Conservation (phyloP, 2,888 invertebrate genomes). For the Andrena minutula region DNA sequence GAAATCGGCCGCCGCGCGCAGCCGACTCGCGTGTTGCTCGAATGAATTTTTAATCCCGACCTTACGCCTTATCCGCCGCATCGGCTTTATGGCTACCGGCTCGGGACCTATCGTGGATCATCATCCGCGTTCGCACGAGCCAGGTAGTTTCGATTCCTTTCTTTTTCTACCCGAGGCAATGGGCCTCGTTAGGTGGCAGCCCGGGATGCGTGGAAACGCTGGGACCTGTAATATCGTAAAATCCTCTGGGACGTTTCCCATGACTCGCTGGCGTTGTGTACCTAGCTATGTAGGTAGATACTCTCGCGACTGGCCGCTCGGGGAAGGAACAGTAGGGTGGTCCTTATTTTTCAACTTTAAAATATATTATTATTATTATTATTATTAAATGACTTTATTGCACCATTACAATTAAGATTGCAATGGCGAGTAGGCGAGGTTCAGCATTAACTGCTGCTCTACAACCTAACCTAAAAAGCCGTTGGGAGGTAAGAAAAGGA, state of each 20-base stretch:
- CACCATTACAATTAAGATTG: no score
- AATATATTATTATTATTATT: no score
- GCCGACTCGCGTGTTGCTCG: constrained; percentile 41
- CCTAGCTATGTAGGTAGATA: neutral
- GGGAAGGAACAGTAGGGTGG: neutral
- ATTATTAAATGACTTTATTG: no score
- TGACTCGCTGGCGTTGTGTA: neutral
- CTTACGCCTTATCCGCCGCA: constrained; percentile 51
- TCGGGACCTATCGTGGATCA: constrained; percentile 43
- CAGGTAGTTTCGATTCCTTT: constrained; percentile 22
- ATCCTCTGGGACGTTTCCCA: constrained; percentile 8
- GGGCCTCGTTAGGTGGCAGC: constrained; percentile 31
- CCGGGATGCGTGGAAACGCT: constrained; percentile 1
- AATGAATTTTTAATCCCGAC: constrained; percentile 58
- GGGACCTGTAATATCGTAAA: constrained; percentile 20
- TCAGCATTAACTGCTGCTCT: no score
- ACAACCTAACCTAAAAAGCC: no score
- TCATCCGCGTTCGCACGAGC: constrained; percentile 39
- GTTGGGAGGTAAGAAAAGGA: no score
- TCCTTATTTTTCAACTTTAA: no score
- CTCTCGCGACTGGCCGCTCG: neutral
- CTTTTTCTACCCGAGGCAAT: neutral
- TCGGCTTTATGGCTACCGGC: constrained; percentile 49
- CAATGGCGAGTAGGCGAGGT: no score
- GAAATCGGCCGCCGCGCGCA: constrained; percentile 33